Conservation (phyloP, 2,888 invertebrate species). For the Drosophila mimetica region DNA sequence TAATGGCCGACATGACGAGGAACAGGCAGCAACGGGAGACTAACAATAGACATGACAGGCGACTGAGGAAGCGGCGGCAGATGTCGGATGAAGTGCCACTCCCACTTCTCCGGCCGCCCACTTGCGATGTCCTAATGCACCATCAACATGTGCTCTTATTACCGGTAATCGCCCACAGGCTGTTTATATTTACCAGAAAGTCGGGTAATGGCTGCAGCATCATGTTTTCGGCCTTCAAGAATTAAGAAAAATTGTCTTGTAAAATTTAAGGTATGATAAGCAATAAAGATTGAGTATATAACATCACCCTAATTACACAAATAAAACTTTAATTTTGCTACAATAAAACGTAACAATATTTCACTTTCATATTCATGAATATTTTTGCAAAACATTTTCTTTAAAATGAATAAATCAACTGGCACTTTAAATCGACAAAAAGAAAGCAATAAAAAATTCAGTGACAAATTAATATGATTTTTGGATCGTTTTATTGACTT, state of each 20-base stretch:
- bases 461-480: background rate
- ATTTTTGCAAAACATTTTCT: background rate
- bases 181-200: slow-evolving; percentile 4
- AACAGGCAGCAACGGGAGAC: slow-evolving; percentile 43
- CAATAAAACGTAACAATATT: too few relatives aligned
- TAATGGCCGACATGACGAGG: slow-evolving; percentile 58
- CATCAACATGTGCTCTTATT: slow-evolving; percentile 37
- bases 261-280: background rate
- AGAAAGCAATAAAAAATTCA: background rate
- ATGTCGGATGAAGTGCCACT: slow-evolving; percentile 27
- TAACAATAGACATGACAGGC: slow-evolving; percentile 62
- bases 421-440: background rate
- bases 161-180: slow-evolving; percentile 35
- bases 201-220: background rate
- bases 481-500: background rate
- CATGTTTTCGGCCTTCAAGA: background rate
- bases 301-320: too few relatives aligned
- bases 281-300: too few relatives aligned
- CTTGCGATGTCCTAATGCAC: slow-evolving; percentile 14
- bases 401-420: background rate
- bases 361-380: too few relatives aligned
- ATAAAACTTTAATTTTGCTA: too few relatives aligned
- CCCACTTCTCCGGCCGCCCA: slow-evolving; percentile 6
- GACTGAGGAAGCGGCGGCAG: slow-evolving; percentile 37
- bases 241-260: background rate